phyloP scores from a whole-genome alignment of 2,888 invertebrate species.

The Coleophora flavipennella region DNA sequence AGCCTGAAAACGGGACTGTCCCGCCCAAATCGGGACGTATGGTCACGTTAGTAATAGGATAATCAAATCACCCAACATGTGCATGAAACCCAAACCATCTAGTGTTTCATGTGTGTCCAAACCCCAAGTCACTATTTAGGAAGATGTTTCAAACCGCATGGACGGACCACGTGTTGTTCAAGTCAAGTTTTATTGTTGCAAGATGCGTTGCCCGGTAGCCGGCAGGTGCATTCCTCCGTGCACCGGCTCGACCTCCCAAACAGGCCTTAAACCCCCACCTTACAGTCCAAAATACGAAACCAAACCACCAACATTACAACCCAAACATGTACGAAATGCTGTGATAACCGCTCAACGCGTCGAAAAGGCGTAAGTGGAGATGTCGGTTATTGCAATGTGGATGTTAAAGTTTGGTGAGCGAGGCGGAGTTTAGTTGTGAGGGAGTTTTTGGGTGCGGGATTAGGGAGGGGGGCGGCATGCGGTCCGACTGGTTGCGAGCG shows the following conservation, averaged over 20 bases:
- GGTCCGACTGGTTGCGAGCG: conserved; percentile 70
- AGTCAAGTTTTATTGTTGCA: not conserved
- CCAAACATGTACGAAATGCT: conserved; percentile 60
- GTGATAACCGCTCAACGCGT: conserved; percentile 22
- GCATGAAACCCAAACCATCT: too few species aligned
- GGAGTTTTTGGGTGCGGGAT: conserved; percentile 49
- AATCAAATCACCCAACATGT: too few species aligned
- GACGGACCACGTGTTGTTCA: too few species aligned
- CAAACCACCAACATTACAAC: conserved; percentile 49
- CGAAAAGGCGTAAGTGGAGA: conserved; percentile 25
- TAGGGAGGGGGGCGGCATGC: conserved; percentile 40
- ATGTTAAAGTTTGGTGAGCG: conserved; percentile 36
- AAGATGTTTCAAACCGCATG: too few species aligned
- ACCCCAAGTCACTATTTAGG: too few species aligned
- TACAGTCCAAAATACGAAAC: conserved; percentile 31
- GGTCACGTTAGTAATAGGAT: too few species aligned
- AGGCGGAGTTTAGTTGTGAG: not conserved
- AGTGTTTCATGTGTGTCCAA: too few species aligned
- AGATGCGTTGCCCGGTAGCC: conserved; percentile 35
- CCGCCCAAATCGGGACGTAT: too few species aligned
- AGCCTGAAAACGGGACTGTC: too few species aligned
- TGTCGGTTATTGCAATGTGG: conserved; percentile 25
- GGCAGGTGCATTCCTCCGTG: conserved; percentile 48
- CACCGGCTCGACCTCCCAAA: conserved; percentile 11
- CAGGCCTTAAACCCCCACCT: conserved; percentile 29